Evolutionary conservation across 1,140 invertebrate species (phyloP).

Genomic region (Adelges cooleyi): DNA sequence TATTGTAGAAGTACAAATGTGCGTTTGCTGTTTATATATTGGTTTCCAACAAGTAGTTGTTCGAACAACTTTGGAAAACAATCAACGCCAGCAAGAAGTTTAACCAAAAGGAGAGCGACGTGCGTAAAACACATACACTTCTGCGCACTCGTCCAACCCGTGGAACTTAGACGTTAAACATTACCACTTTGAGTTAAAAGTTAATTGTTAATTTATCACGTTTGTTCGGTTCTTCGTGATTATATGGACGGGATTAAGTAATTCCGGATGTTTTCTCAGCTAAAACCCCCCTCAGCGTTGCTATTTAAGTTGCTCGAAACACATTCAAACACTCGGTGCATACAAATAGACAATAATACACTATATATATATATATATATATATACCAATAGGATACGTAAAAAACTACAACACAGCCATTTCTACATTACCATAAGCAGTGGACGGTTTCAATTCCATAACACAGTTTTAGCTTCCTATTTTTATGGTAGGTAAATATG

Average conservation of each 20-base stretch:
- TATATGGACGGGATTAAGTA: not conserved
- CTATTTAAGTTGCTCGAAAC: not conserved
- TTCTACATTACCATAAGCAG: too few relatives aligned
- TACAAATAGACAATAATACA: too few relatives aligned
- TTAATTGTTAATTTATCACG: conserved; percentile 26
- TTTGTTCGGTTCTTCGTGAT: not conserved
- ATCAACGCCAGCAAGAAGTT: conserved; percentile 11
- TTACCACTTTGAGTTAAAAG: conserved; percentile 13
- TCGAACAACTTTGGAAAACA: conserved; percentile 17
- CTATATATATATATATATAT: too few relatives aligned
- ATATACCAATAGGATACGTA: too few relatives aligned
- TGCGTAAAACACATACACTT: not conserved
- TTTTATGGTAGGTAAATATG: too few relatives aligned
- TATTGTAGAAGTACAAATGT: too few relatives aligned
- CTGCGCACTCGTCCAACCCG: not conserved
- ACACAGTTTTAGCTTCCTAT: too few relatives aligned
- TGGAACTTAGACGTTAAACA: not conserved
- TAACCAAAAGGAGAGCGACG: not conserved
- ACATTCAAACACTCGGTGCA: too few relatives aligned
- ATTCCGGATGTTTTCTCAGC: not conserved
- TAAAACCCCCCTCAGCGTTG: not conserved
- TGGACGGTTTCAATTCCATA: too few relatives aligned
- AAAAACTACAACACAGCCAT: too few relatives aligned
- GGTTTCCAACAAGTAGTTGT: conserved; percentile 12
- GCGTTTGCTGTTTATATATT: too few relatives aligned